Evolutionary conservation across 2,888 invertebrate genomes (phyloP).

Genomic region (Chaitophorus viminalis): DNA sequence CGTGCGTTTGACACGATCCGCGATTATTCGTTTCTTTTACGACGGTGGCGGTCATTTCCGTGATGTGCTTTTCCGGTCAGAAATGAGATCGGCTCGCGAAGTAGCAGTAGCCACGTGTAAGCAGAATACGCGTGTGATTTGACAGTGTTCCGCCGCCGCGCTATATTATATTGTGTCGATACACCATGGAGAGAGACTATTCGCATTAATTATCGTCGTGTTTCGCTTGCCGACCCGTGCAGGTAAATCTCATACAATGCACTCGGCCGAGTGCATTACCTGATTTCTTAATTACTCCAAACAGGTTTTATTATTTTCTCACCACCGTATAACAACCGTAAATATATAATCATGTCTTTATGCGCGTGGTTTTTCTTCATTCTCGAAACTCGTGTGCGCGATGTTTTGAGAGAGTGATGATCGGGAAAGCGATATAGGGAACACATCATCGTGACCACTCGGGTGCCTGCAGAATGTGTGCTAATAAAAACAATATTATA

Average conservation of each 20-base stretch:
- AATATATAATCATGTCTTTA: not conserved
- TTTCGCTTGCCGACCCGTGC: not conserved
- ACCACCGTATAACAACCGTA: not conserved
- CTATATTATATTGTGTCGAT: too few relatives aligned
- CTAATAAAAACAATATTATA: not conserved
- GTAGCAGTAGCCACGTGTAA: too few relatives aligned
- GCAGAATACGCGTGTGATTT: too few relatives aligned
- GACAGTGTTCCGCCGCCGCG: too few relatives aligned
- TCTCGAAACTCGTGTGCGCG: not conserved
- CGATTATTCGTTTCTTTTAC: not conserved
- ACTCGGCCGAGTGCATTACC: not conserved
- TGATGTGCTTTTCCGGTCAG: too few relatives aligned
- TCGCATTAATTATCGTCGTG: not conserved
- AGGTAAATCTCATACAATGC: constrained; percentile 6
- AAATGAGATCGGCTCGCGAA: too few relatives aligned
- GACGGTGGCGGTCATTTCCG: too few relatives aligned
- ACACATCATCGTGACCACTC: constrained; percentile 14
- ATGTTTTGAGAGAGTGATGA: not conserved
- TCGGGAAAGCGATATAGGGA: not conserved
- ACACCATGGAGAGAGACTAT: not conserved
- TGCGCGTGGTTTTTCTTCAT: not conserved
- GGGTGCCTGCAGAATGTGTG: not conserved
- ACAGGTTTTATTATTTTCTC: constrained; percentile 38
- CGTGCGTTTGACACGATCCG: not conserved
- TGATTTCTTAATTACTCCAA: constrained; percentile 45